These are phyloP conservation scores for Papilio aristodemus DNA, from an alignment of 1,140 invertebrate genomes.

Conservation along the genomic window DNA sequence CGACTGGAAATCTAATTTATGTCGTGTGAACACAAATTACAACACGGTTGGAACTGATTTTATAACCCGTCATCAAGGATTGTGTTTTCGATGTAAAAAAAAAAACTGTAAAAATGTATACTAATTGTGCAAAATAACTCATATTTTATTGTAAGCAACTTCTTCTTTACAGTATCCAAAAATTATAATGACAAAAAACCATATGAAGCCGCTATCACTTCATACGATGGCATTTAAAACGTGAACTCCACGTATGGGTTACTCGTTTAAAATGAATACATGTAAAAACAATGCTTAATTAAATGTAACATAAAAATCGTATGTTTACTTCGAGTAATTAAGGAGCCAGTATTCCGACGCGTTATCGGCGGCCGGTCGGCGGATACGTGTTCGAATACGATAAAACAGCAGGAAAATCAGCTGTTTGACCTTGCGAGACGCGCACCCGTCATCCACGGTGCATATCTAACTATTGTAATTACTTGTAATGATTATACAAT, in stretches of 20 bases:
- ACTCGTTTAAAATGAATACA: conserved; percentile 34
- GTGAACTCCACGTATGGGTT: conserved; percentile 16
- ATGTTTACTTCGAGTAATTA: conserved; percentile 33
- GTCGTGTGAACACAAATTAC: too few relatives aligned
- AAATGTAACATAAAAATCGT: conserved; percentile 34
- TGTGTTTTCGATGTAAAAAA: neutral
- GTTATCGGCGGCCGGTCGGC: conserved; percentile 33
- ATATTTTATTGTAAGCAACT: neutral
- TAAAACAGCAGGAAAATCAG: conserved; percentile 59
- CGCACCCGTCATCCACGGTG: conserved; percentile 31
- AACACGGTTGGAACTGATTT: too few relatives aligned
- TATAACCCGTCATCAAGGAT: too few relatives aligned
- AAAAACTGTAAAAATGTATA: neutral
- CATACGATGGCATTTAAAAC: conserved; percentile 23
- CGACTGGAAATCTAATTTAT: too few relatives aligned
- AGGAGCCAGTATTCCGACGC: conserved; percentile 31
- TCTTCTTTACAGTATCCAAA: neutral
- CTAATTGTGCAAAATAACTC: neutral
- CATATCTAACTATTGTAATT: neutral
- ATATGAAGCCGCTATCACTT: conserved; percentile 7
- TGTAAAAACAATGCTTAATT: conserved; percentile 32
- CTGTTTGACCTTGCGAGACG: conserved; percentile 44
- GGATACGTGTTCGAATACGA: conserved; percentile 37
- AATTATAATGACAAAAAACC: neutral
- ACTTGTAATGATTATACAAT: conserved; percentile 25